These are phyloP conservation scores for Cairina moschata DNA, from an alignment of 2,113 vertebrate genomes.

Conservation along the genomic window DNA sequence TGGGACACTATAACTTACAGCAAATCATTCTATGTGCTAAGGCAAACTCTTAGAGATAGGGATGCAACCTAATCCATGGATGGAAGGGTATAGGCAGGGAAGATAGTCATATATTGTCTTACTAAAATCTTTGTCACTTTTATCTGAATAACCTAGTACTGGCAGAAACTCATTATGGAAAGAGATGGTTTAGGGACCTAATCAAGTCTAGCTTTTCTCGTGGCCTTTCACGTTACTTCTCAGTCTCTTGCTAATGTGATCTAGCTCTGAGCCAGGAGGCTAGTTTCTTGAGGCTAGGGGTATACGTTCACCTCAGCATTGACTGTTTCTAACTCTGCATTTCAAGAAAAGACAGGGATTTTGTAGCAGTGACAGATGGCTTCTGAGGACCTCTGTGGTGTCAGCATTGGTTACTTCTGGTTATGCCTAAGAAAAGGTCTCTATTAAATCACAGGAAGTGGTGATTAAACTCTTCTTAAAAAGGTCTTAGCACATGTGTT, in stretches of 20 bases:
- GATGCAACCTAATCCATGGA: neutral
- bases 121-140: neutral
- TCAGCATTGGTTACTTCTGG: neutral
- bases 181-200: neutral
- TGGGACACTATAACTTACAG: neutral
- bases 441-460: neutral
- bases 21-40: neutral
- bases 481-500: neutral
- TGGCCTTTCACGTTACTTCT: neutral
- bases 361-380: neutral
- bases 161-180: neutral
- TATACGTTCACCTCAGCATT: neutral
- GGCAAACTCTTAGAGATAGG: neutral
- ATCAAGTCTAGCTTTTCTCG: neutral
- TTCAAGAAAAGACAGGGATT: neutral
- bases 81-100: neutral
- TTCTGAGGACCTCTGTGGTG: too few species aligned
- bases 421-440: neutral
- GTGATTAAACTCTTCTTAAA: neutral
- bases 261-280: neutral
- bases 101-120: neutral
- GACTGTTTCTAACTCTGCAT: neutral
- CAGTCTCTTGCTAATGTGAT: neutral
- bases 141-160: neutral
- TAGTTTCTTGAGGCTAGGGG: neutral